phyloP scores from a whole-genome alignment of 2,797 vertebrate genomes.

The Coendou prehensilis region DNA sequence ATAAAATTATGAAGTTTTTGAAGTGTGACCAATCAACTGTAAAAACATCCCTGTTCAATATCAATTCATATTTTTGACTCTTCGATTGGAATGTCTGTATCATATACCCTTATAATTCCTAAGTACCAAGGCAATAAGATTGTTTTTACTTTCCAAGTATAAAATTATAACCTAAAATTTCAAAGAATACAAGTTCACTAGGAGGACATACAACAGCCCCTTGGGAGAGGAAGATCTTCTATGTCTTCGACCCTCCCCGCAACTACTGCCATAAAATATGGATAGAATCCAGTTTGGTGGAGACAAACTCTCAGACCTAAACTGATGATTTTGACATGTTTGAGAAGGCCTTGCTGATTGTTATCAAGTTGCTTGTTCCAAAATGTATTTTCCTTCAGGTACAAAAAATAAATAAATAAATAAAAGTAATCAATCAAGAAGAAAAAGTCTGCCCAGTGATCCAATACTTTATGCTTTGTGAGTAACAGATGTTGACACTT shows the following conservation, averaged over 20 bases:
- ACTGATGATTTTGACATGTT: slow-evolving; percentile 16
- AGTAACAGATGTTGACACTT: neutral
- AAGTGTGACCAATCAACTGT: neutral
- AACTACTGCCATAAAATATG: neutral
- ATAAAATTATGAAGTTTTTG: slow-evolving; percentile 17
- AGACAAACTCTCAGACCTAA: neutral
- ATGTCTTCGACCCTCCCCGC: neutral
- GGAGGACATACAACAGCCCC: neutral
- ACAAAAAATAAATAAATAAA: neutral
- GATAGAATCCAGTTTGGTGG: slow-evolving; percentile 4
- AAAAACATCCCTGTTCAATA: slow-evolving; percentile 49
- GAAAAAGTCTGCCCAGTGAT: slow-evolving; percentile 29
- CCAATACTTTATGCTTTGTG: neutral
- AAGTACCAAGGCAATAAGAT: neutral
- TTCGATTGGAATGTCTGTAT: neutral
- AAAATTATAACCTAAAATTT: slow-evolving; percentile 54
- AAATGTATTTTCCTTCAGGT: slow-evolving; percentile 58
- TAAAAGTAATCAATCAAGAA: slow-evolving; percentile 34
- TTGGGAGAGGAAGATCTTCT: neutral
- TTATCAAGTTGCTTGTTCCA: slow-evolving; percentile 50
- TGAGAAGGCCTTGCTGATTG: neutral
- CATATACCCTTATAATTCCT: neutral
- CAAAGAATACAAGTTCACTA: neutral
- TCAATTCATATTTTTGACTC: neutral
- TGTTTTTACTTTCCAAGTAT: slow-evolving; percentile 38